These are phyloP conservation scores for Mesocentrotus franciscanus DNA, from an alignment of 53 echinoderm and acorn worm species.

Conservation along the genomic window DNA sequence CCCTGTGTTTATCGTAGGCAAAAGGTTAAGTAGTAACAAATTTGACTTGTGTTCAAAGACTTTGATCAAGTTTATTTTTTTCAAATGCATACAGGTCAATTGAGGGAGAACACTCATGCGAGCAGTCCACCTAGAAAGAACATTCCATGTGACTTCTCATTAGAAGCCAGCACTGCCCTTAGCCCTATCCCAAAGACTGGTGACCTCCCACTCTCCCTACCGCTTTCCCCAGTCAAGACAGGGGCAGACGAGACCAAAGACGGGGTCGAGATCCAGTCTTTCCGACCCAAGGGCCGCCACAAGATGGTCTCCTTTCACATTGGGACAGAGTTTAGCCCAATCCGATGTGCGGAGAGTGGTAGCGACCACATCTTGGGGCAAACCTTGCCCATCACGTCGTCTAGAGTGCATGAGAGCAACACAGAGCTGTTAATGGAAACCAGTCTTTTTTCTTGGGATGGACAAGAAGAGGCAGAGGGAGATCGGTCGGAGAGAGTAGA, in stretches of 20 bases:
- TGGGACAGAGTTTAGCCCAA: slow-evolving; percentile 63
- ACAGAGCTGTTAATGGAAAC: slow-evolving; percentile 57
- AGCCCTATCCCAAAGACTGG: slow-evolving; percentile 59
- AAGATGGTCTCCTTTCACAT: slow-evolving; percentile 65
- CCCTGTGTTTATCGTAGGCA: too few species aligned
- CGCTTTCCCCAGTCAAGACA: neutral
- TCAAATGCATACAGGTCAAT: neutral
- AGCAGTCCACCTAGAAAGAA: neutral
- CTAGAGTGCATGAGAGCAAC: slow-evolving; percentile 59
- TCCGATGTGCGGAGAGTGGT: neutral
- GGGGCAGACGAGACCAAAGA: slow-evolving; percentile 5
- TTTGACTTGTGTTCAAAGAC: too few species aligned
- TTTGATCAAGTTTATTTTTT: neutral
- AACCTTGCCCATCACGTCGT: slow-evolving; percentile 48
- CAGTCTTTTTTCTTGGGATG: slow-evolving; percentile 44
- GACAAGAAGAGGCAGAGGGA: neutral
- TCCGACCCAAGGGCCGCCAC: slow-evolving; percentile 6
- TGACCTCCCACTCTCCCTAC: neutral
- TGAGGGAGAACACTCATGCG: slow-evolving; percentile 1
- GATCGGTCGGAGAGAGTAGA: slow-evolving; percentile 1
- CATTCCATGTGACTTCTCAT: slow-evolving; percentile 30
- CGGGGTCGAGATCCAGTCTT: slow-evolving; percentile 1
- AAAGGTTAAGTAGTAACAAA: too few species aligned
- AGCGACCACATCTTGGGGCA: neutral
- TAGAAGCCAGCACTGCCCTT: slow-evolving; percentile 34